Percentiles rank a stretch among this genome's conserved stretches.
These are phyloP conservation scores for Theretra japonica DNA, from an alignment of 2,888 invertebrate genomes.

Conservation along the genomic window DNA sequence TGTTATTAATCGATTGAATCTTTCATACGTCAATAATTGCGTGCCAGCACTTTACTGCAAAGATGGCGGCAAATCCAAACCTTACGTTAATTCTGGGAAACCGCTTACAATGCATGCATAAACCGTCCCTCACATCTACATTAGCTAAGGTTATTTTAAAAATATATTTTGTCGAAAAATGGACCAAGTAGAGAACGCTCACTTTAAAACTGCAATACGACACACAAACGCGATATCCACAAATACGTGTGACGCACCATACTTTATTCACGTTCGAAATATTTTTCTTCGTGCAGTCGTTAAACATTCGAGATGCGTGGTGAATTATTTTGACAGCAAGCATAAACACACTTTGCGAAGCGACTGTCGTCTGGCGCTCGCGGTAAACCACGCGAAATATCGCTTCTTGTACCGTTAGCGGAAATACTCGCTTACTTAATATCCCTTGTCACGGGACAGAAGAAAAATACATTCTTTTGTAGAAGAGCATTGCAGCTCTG, in stretches of 20 bases:
- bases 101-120: too few species aligned
- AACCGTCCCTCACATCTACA: too few species aligned
- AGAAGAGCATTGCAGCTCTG: background rate
- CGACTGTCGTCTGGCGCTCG: conserved; percentile 15
- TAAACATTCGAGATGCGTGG: conserved; percentile 25
- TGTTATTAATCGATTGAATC: too few species aligned
- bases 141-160: too few species aligned
- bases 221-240: background rate
- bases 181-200: background rate
- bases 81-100: too few species aligned
- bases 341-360: conserved; percentile 22
- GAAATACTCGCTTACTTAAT: background rate
- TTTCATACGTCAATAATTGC: too few species aligned
- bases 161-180: too few species aligned
- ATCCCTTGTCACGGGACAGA: background rate
- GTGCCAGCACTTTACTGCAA: too few species aligned
- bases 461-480: background rate
- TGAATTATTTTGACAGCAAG: conserved; percentile 36
- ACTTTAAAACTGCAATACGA: background rate
- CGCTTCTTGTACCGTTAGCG: background rate
- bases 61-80: too few species aligned
- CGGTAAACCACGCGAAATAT: conserved; percentile 24
- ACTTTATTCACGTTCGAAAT: background rate
- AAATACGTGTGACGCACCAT: background rate
- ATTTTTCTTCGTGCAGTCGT: conserved; percentile 29